Evolutionary conservation across 2,888 invertebrate genomes (phyloP).

Genomic region (Suillia variegata): DNA sequence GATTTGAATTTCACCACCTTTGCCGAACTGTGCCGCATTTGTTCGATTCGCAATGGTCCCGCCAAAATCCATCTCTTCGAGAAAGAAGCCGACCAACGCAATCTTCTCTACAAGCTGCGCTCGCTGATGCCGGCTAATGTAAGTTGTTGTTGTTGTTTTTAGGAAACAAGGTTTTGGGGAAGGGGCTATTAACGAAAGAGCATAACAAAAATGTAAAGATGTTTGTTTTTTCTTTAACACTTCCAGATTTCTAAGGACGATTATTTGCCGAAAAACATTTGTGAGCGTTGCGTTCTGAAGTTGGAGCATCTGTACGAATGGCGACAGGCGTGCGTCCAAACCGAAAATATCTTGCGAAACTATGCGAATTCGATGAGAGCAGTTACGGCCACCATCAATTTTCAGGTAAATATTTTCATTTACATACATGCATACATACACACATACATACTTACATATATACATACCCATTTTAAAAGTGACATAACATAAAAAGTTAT

Average conservation of each 20-base stretch:
- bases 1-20: constrained; percentile 73
- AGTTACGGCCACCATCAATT: constrained; percentile 70
- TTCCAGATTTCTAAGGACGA: constrained; percentile 74
- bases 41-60: constrained; percentile 72
- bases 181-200: too few relatives aligned
- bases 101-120: constrained; percentile 72
- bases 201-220: background rate
- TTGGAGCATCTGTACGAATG: constrained; percentile 74
- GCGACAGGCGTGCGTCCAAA: constrained; percentile 70
- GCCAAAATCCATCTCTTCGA: constrained; percentile 74
- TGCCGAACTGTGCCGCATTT: constrained; percentile 73
- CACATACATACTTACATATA: too few relatives aligned
- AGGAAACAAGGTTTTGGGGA: background rate
- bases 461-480: too few relatives aligned
- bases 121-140: constrained; percentile 73
- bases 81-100: constrained; percentile 74
- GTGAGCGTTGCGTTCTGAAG: constrained; percentile 70
- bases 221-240: constrained; percentile 9
- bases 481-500: too few relatives aligned
- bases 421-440: too few relatives aligned
- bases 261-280: constrained; percentile 73
- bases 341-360: constrained; percentile 70
- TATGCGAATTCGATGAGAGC: constrained; percentile 73
- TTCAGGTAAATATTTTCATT: constrained; percentile 65
- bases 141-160: constrained; percentile 50